A percentile compares a stretch with the other conserved stretches of the same genome.
Evolutionary conservation across 2,888 invertebrate species (phyloP).

Genomic region (Tortricodes alternella): DNA sequence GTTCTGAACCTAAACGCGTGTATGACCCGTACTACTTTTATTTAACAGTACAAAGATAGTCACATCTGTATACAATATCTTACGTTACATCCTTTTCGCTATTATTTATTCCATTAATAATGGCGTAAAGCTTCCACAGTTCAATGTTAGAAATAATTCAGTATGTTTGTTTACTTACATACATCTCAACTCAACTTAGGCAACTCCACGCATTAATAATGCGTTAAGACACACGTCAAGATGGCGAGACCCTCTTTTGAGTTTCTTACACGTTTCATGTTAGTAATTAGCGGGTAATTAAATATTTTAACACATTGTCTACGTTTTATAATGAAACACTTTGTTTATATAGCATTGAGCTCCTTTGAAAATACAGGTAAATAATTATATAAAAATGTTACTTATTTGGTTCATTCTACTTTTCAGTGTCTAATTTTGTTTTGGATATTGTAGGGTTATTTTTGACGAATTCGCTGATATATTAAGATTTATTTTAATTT

Average conservation of each 20-base stretch:
- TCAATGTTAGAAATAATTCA: slow-evolving; percentile 20
- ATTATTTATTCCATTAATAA: not conserved
- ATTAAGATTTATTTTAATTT: too few relatives aligned
- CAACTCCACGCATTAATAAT: slow-evolving; percentile 43
- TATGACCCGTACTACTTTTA: too few relatives aligned
- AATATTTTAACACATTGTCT: slow-evolving; percentile 43
- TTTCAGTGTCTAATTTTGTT: too few relatives aligned
- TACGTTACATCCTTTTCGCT: not conserved
- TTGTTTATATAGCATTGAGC: too few relatives aligned
- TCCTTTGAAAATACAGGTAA: too few relatives aligned
- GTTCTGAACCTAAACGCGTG: too few relatives aligned
- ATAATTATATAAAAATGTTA: too few relatives aligned
- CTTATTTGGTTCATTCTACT: too few relatives aligned
- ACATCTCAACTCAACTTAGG: slow-evolving; percentile 22
- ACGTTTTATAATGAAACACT: not conserved
- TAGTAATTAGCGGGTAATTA: slow-evolving; percentile 46
- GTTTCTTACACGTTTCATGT: slow-evolving; percentile 45
- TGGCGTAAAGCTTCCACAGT: slow-evolving; percentile 6
- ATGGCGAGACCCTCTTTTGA: slow-evolving; percentile 48
- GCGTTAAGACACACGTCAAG: slow-evolving; percentile 45
- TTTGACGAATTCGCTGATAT: too few relatives aligned
- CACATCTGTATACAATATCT: too few relatives aligned
- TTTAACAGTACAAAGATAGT: too few relatives aligned
- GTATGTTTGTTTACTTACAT: slow-evolving; percentile 17
- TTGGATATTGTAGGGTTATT: too few relatives aligned